These are phyloP conservation scores for Mormyrus iriodes DNA, from an alignment of 2,113 vertebrate genomes.

Conservation along the genomic window DNA sequence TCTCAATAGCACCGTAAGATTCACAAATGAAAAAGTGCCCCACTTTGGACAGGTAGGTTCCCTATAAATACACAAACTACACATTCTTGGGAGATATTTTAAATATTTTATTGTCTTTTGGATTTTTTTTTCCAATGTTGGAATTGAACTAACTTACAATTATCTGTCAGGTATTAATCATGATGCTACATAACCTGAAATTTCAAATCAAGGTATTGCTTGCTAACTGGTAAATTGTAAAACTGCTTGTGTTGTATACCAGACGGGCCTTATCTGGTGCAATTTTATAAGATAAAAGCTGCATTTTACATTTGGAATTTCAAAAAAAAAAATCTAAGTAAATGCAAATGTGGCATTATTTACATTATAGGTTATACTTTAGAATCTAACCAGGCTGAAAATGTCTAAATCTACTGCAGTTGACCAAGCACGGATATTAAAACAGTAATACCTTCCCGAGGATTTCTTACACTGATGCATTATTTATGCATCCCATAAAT, in stretches of 20 bases:
- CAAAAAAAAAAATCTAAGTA: background rate
- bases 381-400: background rate
- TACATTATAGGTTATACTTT: background rate
- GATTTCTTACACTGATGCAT: background rate
- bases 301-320: background rate
- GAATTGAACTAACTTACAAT: background rate
- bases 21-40: background rate
- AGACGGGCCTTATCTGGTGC: background rate
- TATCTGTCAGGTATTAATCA: background rate
- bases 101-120: background rate
- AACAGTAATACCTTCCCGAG: background rate
- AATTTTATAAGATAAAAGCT: background rate
- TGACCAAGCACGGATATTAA: background rate
- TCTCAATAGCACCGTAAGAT: background rate
- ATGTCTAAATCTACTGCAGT: background rate
- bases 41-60: background rate
- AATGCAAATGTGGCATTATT: background rate
- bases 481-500: background rate
- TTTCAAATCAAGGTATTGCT: background rate
- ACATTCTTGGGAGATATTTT: background rate
- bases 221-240: background rate
- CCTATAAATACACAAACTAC: background rate
- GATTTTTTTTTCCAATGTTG: background rate
- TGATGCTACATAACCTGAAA: background rate
- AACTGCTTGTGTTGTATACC: background rate